Percentiles rank a stretch among this genome's conserved stretches.
Evolutionary conservation across 2,113 vertebrate species (phyloP).

Genomic region (Cromileptes altivelis): DNA sequence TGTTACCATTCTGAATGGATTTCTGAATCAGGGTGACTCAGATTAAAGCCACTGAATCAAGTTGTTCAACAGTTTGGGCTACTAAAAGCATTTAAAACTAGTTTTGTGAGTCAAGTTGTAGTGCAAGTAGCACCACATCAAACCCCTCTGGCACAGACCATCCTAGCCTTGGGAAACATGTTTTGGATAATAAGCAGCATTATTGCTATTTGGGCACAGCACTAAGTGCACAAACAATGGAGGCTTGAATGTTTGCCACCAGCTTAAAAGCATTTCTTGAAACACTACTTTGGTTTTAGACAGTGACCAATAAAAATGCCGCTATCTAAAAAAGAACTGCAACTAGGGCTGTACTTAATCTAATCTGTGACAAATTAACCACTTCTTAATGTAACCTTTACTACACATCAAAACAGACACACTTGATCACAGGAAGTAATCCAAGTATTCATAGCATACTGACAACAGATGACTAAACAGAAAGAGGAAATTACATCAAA

Average conservation of each 20-base stretch:
- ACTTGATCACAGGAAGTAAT: not conserved
- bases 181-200: conserved; percentile 5
- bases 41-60: conserved; percentile 2
- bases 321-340: not conserved
- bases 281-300: not conserved
- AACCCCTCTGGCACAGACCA: not conserved
- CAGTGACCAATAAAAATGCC: not conserved
- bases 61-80: not conserved
- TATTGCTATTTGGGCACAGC: conserved; percentile 1
- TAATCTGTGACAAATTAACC: not conserved
- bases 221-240: not conserved
- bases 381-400: not conserved
- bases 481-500: not conserved
- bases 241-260: not conserved
- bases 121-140: not conserved
- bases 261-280: not conserved
- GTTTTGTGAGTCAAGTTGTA: not conserved
- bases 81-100: not conserved
- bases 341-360: not conserved
- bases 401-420: not conserved
- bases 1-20: not conserved
- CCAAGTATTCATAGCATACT: not conserved
- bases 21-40: conserved; percentile 25
- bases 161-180: conserved; percentile 5
- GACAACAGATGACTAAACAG: conserved; percentile 10